phyloP scores from a whole-genome alignment of 1,140 invertebrate genomes.

The Trachymyrmex cornetzi region DNA sequence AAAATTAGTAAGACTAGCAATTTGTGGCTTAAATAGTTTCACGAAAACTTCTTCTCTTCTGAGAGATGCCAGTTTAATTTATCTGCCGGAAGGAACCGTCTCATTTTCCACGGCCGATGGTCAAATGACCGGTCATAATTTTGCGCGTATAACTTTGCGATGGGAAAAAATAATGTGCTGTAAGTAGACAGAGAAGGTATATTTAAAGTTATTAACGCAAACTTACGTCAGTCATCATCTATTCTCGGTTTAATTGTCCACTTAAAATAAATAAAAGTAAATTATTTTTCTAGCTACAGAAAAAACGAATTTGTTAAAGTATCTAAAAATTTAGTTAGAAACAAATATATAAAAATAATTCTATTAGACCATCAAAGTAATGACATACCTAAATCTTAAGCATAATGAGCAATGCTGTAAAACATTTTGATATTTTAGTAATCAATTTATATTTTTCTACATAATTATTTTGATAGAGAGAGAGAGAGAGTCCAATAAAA shows the following conservation, averaged over 20 bases:
- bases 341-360: too few species aligned
- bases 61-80: slow-evolving; percentile 18
- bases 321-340: too few species aligned
- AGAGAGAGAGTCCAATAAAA: too few species aligned
- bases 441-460: too few species aligned
- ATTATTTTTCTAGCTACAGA: too few species aligned
- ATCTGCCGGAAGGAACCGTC: slow-evolving; percentile 14
- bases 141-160: background rate
- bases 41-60: background rate
- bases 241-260: slow-evolving; percentile 20
- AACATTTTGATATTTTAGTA: too few species aligned
- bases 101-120: background rate
- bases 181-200: background rate
- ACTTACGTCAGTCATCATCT: background rate
- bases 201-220: background rate
- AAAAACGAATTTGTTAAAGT: too few species aligned
- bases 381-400: too few species aligned
- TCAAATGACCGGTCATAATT: background rate
- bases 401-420: too few species aligned
- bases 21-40: slow-evolving; percentile 35
- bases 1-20: slow-evolving; percentile 2
- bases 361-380: too few species aligned
- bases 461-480: too few species aligned
- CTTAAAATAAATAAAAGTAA: background rate
- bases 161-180: background rate